phyloP scores from a whole-genome alignment of 2,888 invertebrate genomes.

The Apamea crenata region DNA sequence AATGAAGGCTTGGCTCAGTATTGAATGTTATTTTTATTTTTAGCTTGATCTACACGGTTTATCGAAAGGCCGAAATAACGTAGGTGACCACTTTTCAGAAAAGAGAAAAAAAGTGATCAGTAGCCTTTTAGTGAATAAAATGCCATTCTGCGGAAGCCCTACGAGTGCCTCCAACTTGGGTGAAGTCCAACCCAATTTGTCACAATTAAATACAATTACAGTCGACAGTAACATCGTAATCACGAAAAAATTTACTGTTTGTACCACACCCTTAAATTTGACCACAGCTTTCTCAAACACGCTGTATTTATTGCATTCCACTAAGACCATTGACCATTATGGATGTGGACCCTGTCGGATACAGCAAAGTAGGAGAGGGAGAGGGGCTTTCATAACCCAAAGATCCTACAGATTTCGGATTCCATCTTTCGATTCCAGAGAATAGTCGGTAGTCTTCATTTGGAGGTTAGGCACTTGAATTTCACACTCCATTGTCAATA shows the following conservation, averaged over 20 bases:
- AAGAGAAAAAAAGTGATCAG: background rate
- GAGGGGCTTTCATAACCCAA: no score
- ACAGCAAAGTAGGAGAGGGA: background rate
- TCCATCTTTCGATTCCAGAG: background rate
- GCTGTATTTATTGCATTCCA: background rate
- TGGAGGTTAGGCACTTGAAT: background rate
- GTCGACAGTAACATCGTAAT: no score
- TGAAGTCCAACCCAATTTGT: slow-evolving; percentile 20
- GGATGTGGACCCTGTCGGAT: background rate
- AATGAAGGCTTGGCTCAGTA: slow-evolving; percentile 16
- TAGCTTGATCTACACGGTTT: background rate
- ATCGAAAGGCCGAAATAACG: background rate
- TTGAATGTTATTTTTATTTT: background rate
- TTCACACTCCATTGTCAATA: background rate
- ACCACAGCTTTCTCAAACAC: no score
- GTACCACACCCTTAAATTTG: no score
- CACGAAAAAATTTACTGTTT: no score
- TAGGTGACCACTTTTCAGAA: background rate
- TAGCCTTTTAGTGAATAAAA: background rate
- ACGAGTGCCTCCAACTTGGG: background rate
- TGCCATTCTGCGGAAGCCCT: background rate
- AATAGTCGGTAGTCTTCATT: background rate
- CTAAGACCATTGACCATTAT: background rate
- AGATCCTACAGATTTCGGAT: background rate
- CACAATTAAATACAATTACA: background rate